These are phyloP conservation scores for Oreocharis arfaki DNA, from an alignment of 2,113 vertebrate genomes.

Conservation along the genomic window DNA sequence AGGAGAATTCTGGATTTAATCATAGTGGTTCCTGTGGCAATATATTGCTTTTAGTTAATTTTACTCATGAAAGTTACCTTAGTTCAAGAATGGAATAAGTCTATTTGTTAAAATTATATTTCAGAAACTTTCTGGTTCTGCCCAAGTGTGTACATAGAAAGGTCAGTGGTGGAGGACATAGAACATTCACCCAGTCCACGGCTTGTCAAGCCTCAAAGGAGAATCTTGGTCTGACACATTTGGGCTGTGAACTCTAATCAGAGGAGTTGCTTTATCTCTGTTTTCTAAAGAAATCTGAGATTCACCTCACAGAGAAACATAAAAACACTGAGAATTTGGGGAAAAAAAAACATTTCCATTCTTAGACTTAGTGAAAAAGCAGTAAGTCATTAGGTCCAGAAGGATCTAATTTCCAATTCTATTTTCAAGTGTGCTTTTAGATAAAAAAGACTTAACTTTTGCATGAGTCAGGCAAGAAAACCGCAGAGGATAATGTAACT, in stretches of 20 bases:
- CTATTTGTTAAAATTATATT: not conserved
- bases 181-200: not conserved
- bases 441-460: not conserved
- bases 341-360: not conserved
- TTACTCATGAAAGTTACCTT: not conserved
- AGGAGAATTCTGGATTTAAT: not conserved
- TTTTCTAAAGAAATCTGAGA: not conserved
- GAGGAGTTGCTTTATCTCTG: not conserved
- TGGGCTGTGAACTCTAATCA: not conserved
- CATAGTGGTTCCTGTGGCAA: not conserved
- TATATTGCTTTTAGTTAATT: not conserved
- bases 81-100: not conserved
- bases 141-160: not conserved
- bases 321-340: not conserved
- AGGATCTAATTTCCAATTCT: not conserved
- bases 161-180: not conserved
- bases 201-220: not conserved
- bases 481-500: not conserved
- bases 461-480: not conserved
- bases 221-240: not conserved
- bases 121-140: not conserved
- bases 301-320: not conserved
- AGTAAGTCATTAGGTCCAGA: not conserved
- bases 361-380: not conserved
- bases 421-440: not conserved